Evolutionary conservation across 2,888 invertebrate species (phyloP), one percentile per base, ranked within the genome.

Genomic region (Volucella inanis): DNA sequence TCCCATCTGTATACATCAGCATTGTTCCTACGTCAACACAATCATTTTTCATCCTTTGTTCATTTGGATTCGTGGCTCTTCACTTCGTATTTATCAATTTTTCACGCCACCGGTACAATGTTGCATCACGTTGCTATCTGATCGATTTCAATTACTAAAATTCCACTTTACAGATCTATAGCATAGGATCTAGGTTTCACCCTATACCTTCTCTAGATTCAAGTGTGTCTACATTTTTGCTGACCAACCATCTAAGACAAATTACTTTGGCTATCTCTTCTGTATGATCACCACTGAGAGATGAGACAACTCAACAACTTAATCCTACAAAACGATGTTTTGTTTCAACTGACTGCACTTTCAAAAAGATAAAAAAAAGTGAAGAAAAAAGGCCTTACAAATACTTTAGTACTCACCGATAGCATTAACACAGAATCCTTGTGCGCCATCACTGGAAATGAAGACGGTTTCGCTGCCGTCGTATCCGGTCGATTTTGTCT

Each of bases 381-480:
- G 31, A 31, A 39, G n/a, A 12, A 47, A 1, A 22, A 22, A 14
- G 4, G 9, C 31, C 43, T 10, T 4, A 71, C n/a, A 65, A 39
- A 47, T 49, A 47, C 49, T 15, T 15, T 31, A 43, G 41, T 87
- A 89, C 91, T 90, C 85, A 92, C 92, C 92, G 83, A 92, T 91
- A 88, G 89, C 92, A 90, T 92, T 92, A 76, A 92, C 92, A 88
- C 92, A 92, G 88, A 91, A 92, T 89, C 91, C 89, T 89, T 92
- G 91, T 89, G 93, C 91, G 87, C 94, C 94, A 91, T 94, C 94
- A 70, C 88, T 83, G 87, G 95, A 94, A 87, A 96, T 93, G 93
- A 94, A 96, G 65, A 96, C 94, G 59, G 95, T 95, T 91, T 96
- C 96, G 68, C 90, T 91, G 89, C 94, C 95, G 80, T 94, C 92